phyloP scores from a whole-genome alignment of 2,797 vertebrate genomes.

The Crenuchus spilurus region DNA sequence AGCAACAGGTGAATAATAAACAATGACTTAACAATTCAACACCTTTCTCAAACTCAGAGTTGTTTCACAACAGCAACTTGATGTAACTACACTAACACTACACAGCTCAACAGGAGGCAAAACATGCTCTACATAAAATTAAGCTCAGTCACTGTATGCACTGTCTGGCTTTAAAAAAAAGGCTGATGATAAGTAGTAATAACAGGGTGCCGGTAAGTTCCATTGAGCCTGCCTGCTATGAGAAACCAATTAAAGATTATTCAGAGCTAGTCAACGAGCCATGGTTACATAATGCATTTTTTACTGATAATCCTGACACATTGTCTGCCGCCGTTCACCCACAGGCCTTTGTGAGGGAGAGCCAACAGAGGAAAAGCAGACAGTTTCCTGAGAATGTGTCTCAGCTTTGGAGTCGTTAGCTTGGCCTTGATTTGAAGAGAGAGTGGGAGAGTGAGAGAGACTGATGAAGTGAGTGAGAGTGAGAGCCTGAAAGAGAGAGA shows the following conservation, averaged over 20 bases:
- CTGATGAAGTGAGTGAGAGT: slow-evolving; percentile 47
- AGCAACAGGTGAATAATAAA: no score
- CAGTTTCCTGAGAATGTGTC: slow-evolving; percentile 21
- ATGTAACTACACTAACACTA: not conserved
- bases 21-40: not conserved
- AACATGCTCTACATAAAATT: not conserved
- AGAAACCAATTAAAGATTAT: slow-evolving; percentile 12
- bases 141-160: not conserved
- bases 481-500: slow-evolving; percentile 46
- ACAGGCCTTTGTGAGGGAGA: not conserved
- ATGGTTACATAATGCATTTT: slow-evolving; percentile 13
- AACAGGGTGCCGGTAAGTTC: not conserved
- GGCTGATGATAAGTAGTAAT: not conserved
- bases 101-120: no score
- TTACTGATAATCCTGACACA: slow-evolving; percentile 12
- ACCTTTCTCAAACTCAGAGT: not conserved
- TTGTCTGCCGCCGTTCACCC: not conserved
- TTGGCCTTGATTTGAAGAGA: slow-evolving; percentile 24
- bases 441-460: slow-evolving; percentile 6
- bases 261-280: not conserved
- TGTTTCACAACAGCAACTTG: not conserved
- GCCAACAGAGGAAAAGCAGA: not conserved
- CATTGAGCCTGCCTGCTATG: slow-evolving; percentile 3
- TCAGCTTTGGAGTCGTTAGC: not conserved
- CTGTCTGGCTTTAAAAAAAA: not conserved